phyloP scores from a whole-genome alignment of 2,797 vertebrate genomes.

The Onychomys torridus region DNA sequence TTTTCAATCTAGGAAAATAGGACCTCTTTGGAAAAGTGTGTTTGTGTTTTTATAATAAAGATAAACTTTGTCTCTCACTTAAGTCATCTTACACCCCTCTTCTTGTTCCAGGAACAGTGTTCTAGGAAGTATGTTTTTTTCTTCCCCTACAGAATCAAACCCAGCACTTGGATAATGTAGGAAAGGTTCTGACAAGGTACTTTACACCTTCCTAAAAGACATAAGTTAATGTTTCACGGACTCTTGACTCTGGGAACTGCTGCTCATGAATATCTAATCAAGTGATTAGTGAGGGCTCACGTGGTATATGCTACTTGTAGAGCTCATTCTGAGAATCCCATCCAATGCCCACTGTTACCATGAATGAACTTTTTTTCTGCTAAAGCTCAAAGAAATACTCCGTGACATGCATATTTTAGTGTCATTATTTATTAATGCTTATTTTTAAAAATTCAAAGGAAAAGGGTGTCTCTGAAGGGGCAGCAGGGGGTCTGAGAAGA shows the following conservation, averaged over 20 bases:
- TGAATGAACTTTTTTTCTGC: not conserved
- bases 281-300: not conserved
- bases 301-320: not conserved
- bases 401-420: not conserved
- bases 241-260: not conserved
- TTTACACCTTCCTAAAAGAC: not conserved
- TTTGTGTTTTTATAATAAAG: not conserved
- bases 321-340: slow-evolving; percentile 1
- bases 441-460: not conserved
- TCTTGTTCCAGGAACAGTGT: not conserved
- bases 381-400: not conserved
- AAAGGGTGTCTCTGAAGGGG: not conserved
- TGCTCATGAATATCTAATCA: not conserved
- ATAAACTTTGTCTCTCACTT: not conserved
- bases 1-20: not conserved
- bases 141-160: not conserved
- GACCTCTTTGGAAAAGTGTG: not conserved
- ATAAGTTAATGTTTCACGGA: slow-evolving; percentile 6
- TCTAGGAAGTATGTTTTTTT: not conserved
- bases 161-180: not conserved
- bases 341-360: not conserved
- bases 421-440: slow-evolving; percentile 27
- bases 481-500: not conserved
- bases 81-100: not conserved
- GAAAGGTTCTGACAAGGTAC: not conserved